These are phyloP conservation scores for Thalassaphorura encarpata DNA, from an alignment of 1,140 invertebrate species.

Conservation along the genomic window DNA sequence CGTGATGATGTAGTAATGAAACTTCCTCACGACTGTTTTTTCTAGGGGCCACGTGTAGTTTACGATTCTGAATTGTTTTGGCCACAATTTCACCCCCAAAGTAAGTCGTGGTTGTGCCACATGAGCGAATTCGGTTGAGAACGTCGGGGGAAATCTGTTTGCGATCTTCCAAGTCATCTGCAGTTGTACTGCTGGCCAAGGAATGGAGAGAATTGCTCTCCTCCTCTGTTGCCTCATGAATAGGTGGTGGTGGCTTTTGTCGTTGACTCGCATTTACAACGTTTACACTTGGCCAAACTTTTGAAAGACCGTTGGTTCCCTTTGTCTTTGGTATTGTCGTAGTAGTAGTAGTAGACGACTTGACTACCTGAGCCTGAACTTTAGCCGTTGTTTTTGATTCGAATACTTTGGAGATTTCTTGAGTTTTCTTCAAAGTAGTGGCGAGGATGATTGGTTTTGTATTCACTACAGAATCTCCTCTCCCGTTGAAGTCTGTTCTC, in stretches of 20 bases:
- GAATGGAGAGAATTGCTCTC: neutral
- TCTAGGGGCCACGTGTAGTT: slow-evolving; percentile 45
- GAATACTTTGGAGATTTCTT: neutral
- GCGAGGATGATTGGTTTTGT: neutral
- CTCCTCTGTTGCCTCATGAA: neutral
- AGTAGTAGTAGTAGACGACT: neutral
- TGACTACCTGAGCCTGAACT: neutral
- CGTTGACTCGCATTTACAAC: too few species aligned
- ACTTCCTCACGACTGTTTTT: slow-evolving; percentile 2
- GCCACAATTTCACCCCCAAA: slow-evolving; percentile 66
- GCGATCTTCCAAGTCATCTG: slow-evolving; percentile 8
- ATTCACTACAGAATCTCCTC: neutral
- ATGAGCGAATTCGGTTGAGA: slow-evolving; percentile 71
- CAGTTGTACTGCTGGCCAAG: neutral
- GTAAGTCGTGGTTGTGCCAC: slow-evolving; percentile 72
- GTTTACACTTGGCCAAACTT: too few species aligned
- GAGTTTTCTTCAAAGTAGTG: neutral
- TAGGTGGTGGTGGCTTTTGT: neutral
- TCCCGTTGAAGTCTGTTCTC: slow-evolving; percentile 2
- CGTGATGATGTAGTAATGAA: slow-evolving; percentile 38
- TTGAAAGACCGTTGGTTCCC: neutral
- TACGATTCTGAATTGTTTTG: slow-evolving; percentile 51
- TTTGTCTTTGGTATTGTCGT: neutral
- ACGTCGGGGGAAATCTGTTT: slow-evolving; percentile 53
- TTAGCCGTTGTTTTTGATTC: slow-evolving; percentile 2